Evolutionary conservation across 2,797 vertebrate genomes (phyloP), one percentile per base, ranked within the genome.

Genomic region (Anabas testudineus): DNA sequence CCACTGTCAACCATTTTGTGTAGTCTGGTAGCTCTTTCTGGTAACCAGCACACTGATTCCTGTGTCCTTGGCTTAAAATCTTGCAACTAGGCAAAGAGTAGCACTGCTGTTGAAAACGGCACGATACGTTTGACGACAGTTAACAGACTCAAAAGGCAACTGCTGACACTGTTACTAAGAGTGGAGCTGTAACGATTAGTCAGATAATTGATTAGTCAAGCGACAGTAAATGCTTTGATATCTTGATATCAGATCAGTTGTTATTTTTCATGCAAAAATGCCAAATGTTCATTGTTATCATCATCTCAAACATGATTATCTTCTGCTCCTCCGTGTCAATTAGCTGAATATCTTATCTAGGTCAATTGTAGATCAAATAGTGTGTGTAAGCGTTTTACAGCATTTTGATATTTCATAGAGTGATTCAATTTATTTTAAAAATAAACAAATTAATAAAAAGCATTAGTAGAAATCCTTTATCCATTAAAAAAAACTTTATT

Each of bases 1-100:
- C 51, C 30, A 22, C 13, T 43, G 52, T 52, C 63, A 67, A 74
- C 61, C 52, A 70, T 78, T 66, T 74, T 80, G 63, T 80, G 42
- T 45, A 6, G 26, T 51, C 22, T 58, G 64, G 49, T 66, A 82
- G 48, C 56, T 32, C 41, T 21, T 62, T 61, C 36, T 45, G 51
- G 43, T 52, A 28, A 53, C 47, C 12, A 37, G 41, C 32, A 69
- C 48, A 54, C 7, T 10, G 7, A 36, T 45, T 39, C 13, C n/a
- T 43, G 18, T 55, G 47, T 54, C 46, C 14, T 12, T 37, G 43
- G 2, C 16, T 24, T 46, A 15, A 46, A 42, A 28, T 49, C 18
- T 14, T 26, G 16, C 42, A 54, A 41, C 15, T 5, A 22, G 15
- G 7, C 51, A 66, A 53, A 69, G 10, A 21, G n/a, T 3, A 34